These are phyloP conservation scores for Atrichornis clamosus DNA, from an alignment of 2,113 vertebrate genomes.

Conservation along the genomic window DNA sequence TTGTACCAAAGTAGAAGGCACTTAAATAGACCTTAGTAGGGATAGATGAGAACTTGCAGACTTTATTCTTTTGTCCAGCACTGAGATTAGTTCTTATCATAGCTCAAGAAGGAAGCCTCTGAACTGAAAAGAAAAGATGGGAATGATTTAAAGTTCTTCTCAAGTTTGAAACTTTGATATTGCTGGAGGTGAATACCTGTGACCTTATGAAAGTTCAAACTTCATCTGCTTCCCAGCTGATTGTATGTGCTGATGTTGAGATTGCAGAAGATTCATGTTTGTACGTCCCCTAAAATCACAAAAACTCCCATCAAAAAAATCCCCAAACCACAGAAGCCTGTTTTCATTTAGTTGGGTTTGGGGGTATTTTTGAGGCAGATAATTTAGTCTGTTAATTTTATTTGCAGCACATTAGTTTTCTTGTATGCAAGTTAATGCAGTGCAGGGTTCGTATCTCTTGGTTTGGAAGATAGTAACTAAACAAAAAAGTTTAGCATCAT, in stretches of 20 bases:
- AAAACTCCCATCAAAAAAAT: background rate
- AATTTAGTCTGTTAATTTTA: background rate
- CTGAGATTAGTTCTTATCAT: constrained; percentile 71
- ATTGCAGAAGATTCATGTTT: background rate
- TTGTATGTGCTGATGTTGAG: background rate
- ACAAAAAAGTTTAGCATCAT: background rate
- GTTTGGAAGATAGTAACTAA: background rate
- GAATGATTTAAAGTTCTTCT: constrained; percentile 59
- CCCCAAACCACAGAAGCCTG: background rate
- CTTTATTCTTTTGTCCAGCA: constrained; percentile 73
- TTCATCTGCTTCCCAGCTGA: constrained; percentile 38
- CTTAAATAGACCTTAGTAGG: constrained; percentile 70
- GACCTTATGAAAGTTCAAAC: constrained; percentile 38
- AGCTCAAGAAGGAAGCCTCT: constrained; percentile 71
- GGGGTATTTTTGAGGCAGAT: background rate
- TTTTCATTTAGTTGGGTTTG: background rate
- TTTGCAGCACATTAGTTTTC: background rate
- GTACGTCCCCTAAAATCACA: background rate
- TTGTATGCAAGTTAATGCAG: background rate
- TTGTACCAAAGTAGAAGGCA: constrained; percentile 71
- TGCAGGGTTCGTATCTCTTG: background rate
- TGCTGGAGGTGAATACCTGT: constrained; percentile 58
- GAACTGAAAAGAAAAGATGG: constrained; percentile 64
- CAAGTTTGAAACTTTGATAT: constrained; percentile 57
- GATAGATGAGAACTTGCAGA: constrained; percentile 71